A percentile compares a stretch with the other conserved stretches of the same genome.
Evolutionary conservation across 2,888 invertebrate genomes (phyloP).

Genomic region (Gisinianus flammeolus): DNA sequence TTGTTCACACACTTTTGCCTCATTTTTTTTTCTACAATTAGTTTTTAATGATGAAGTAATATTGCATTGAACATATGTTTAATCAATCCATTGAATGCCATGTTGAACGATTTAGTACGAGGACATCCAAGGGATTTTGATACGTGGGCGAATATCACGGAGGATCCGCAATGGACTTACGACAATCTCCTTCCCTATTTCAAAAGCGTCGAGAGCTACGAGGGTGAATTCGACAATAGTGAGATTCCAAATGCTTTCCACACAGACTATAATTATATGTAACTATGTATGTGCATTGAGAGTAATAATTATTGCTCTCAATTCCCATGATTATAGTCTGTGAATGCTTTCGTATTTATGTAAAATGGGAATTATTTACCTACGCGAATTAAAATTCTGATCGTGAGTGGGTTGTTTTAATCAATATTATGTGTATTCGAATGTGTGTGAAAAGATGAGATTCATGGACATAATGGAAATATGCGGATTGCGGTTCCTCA

Average conservation of each 20-base stretch:
- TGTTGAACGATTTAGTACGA: slow-evolving; percentile 26
- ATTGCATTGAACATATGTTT: no score
- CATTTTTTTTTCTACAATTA: neutral
- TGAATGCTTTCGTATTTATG: no score
- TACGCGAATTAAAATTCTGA: no score
- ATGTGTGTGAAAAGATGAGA: no score
- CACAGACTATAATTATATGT: neutral
- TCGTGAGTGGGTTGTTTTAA: no score
- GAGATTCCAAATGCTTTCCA: no score
- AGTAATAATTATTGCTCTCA: neutral
- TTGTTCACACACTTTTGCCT: neutral
- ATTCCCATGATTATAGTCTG: no score
- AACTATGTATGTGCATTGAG: neutral
- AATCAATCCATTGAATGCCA: no score
- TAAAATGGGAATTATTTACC: no score
- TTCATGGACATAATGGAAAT: slow-evolving; percentile 36
- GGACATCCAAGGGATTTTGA: slow-evolving; percentile 43
- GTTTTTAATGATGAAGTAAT: neutral
- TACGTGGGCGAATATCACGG: slow-evolving; percentile 44
- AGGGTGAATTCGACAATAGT: slow-evolving; percentile 35
- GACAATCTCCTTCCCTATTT: slow-evolving; percentile 37
- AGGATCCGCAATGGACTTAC: slow-evolving; percentile 39
- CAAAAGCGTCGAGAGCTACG: slow-evolving; percentile 40
- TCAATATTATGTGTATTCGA: no score
- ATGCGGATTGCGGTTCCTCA: slow-evolving; percentile 28